Base-by-base conservation (phyloP, 2,888 invertebrate genomes). In the Drosophila melanosoma region DNA sequence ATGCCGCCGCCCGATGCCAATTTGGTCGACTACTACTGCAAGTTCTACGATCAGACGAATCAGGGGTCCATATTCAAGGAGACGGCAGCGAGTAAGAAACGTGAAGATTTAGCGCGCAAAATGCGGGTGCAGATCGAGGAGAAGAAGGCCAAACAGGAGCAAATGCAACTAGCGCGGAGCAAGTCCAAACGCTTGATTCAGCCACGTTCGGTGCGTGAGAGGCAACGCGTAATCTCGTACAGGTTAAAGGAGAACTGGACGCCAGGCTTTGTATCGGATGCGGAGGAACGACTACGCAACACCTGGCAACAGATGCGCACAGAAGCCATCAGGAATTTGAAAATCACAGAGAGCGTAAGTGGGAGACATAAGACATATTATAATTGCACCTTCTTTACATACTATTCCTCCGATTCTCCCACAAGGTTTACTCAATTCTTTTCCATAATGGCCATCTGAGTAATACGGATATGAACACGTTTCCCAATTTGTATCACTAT, bases 11-110 rank as follows among this genome's bases (percentile, higher is more conserved):
- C 58, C 3, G 90, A 91, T 67, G 70, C 91, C 0, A 95, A 95
- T 63, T 83, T 91, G 45, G 29, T 78, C 0, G 95, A 95, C 86
- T 92, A 91, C 64, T 97, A 97, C 91, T 94, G 95, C 56, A 94
- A 95, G 65, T 96, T 96, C 89, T 96, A 91, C 51, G 88, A 96
- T 91, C 95, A 96, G 87, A 96, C 97, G 93, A 96, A 95, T 52
- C 95, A 95, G 60, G 95, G 92, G 0, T 93, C 93, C 2, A 92
- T 93, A 35, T 97, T 96, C 91, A 96, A 96, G 56, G 95, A 95
- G 79, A 97, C 97, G 0, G 96, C 95, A 0, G 95, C 96, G 0
- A 97, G 97, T 62, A 95, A 96, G 71, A 96, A 96, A 0, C 94
- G 97, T 54, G 97, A 96, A 70, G 96, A 96, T 90, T 96, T 96